A percentile compares a stretch with the other conserved stretches of the same genome.
Evolutionary conservation across 2,113 vertebrate genomes (phyloP).

Genomic region (Chauna torquata): DNA sequence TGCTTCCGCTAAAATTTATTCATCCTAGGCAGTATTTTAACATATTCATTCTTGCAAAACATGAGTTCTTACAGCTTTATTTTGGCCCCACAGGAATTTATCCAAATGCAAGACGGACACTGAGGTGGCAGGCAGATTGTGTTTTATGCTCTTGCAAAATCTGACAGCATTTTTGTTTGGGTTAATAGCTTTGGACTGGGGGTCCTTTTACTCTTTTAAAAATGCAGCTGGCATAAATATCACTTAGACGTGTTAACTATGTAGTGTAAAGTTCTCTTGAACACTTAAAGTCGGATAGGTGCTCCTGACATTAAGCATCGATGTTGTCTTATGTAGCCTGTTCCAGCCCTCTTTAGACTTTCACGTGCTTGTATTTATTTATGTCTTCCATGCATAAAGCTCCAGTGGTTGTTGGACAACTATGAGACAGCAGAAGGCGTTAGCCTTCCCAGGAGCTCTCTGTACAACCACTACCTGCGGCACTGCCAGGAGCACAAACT

Average conservation of each 20-base stretch:
- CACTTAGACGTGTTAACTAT: neutral
- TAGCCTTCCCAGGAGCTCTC: constrained; percentile 92
- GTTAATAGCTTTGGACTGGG: neutral
- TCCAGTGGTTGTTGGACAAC: constrained; percentile 97
- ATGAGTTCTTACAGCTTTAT: neutral
- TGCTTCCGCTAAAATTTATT: neutral
- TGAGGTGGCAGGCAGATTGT: neutral
- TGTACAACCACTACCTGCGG: constrained; percentile 95
- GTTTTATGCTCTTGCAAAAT: neutral
- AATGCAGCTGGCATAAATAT: neutral
- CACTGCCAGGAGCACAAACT: constrained; percentile 99
- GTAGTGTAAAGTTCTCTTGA: neutral
- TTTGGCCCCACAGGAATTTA: constrained; percentile 13
- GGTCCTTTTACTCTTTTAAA: neutral
- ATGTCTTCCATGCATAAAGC: constrained; percentile 72
- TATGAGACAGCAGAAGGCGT: constrained; percentile 96
- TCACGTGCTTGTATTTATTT: neutral
- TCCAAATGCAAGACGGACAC: accelerated
- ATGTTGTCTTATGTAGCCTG: accelerated
- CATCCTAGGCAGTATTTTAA: neutral
- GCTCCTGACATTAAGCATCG: neutral
- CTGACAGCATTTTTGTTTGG: neutral
- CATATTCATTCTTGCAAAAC: neutral
- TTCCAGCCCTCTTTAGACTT: neutral
- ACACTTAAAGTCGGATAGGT: neutral